Base-by-base conservation (phyloP, 2,113 vertebrate species). In the Mola mola region DNA sequence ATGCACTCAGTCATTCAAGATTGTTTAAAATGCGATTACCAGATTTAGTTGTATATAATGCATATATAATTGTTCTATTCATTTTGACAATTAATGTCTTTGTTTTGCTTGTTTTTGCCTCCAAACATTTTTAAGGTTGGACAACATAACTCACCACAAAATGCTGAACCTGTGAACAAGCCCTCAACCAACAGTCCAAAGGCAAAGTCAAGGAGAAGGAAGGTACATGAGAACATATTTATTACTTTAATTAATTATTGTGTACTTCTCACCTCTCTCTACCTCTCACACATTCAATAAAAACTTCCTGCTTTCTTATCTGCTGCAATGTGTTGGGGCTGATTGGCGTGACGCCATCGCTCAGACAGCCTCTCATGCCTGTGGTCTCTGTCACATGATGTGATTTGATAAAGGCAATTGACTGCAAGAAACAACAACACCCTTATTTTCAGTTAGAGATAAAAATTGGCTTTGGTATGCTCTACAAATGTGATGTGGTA, bases 331-430 rank as follows among this genome's bases (percentile, higher is more conserved):
- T 66, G 52, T 57, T 31, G 13, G 29, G 49, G 26, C 57, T 67
- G 69, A 78, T 80, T 74, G 67, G 36, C 24, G 34, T 40, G 58
- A 72, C 61, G 75, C 69, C 58, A 46, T 69, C 42, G 29, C 12
- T 37, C 66, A 62, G 76, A 69, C 53, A 6, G 63, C 41, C 29
- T 59, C 49, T 21, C 26, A 51, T 76, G 62, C 41, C 66, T 64
- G 26, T 72, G 58, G 46, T 66, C 61, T 69, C 16, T 1, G 70
- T 87, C 88, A 87, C 62, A 51, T 85, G 85, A 78, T 42, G 62
- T 74, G 69, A 86, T 88, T 78, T 83, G 64, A 87, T 81, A 79
- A 81, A 68, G 43, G 22, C 33, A 24, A 22, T 72, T 21, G 48
- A 43, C 61, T 72, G 40, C 57, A 79, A 81, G 79, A 80, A 77